Evolutionary conservation across 2,888 invertebrate genomes (phyloP).

Genomic region (Chrysolina haemoptera): DNA sequence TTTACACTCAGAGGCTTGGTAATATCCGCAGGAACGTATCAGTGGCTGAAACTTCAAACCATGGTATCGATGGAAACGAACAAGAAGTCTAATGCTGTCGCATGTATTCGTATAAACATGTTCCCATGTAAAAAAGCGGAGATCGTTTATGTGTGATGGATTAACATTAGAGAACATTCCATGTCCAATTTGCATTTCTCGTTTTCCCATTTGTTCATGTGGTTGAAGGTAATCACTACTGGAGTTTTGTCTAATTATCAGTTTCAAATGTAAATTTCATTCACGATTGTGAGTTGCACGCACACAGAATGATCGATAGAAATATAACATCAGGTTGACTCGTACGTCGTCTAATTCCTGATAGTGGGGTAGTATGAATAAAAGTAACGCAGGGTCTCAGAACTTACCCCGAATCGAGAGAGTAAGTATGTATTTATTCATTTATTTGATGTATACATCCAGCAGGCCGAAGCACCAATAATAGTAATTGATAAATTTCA

Average conservation of each 20-base stretch:
- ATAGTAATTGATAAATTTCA: too few species aligned
- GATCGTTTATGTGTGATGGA: neutral
- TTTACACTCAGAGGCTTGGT: too few species aligned
- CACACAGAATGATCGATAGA: neutral
- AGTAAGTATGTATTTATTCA: too few species aligned
- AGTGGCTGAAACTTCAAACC: too few species aligned
- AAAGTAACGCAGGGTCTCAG: neutral
- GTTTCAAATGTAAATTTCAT: conserved; percentile 5
- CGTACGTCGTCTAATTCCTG: neutral
- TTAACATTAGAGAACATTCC: neutral
- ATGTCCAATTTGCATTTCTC: neutral
- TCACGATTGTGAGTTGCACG: conserved; percentile 9
- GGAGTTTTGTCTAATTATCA: conserved; percentile 11
- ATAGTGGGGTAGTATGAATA: neutral
- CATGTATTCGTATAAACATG: too few species aligned
- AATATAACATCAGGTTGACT: neutral
- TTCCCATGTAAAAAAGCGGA: neutral
- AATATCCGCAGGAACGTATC: too few species aligned
- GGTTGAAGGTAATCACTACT: neutral
- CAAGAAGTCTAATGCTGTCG: too few species aligned
- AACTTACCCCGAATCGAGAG: too few species aligned
- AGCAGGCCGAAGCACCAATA: too few species aligned
- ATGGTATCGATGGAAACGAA: too few species aligned
- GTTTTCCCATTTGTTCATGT: conserved; percentile 7
- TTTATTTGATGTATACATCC: too few species aligned